Percentiles rank a stretch among this genome's conserved stretches.
phyloP scores from a whole-genome alignment of 2,797 vertebrate species.

The Xenops minutus region DNA sequence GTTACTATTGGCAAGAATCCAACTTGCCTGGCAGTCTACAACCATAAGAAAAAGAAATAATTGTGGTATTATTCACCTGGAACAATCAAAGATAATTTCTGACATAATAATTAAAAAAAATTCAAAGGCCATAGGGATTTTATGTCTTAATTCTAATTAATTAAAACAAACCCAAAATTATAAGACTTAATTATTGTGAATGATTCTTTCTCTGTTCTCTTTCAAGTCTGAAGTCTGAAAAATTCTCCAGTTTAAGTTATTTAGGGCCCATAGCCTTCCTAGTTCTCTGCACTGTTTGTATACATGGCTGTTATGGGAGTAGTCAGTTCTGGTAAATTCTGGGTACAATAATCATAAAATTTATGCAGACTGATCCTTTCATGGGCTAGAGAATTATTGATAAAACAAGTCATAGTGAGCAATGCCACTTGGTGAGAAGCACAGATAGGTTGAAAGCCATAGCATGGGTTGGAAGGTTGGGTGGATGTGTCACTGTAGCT shows the following conservation, averaged over 20 bases:
- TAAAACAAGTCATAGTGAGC: neutral
- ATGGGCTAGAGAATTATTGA: neutral
- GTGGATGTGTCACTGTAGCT: neutral
- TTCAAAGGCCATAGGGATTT: neutral
- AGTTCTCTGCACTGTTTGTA: neutral
- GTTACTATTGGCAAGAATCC: neutral
- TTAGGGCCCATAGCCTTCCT: neutral
- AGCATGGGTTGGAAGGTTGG: neutral
- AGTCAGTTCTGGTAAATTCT: neutral
- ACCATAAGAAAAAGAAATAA: constrained; percentile 2
- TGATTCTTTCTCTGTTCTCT: neutral
- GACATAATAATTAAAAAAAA: neutral
- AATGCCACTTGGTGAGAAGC: neutral
- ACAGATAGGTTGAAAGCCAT: neutral
- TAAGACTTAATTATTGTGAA: constrained; percentile 1
- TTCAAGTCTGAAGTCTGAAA: neutral
- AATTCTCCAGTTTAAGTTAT: neutral
- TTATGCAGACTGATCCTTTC: neutral
- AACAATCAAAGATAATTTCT: constrained; percentile 39
- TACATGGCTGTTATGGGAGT: neutral
- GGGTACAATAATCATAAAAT: neutral
- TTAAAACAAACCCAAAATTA: neutral
- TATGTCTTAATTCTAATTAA: constrained; percentile 26
- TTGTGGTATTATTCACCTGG: constrained; percentile 8
- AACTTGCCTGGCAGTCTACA: constrained; percentile 17